phyloP scores from a whole-genome alignment of 1,140 invertebrate species.

The Papilio xuthus region DNA sequence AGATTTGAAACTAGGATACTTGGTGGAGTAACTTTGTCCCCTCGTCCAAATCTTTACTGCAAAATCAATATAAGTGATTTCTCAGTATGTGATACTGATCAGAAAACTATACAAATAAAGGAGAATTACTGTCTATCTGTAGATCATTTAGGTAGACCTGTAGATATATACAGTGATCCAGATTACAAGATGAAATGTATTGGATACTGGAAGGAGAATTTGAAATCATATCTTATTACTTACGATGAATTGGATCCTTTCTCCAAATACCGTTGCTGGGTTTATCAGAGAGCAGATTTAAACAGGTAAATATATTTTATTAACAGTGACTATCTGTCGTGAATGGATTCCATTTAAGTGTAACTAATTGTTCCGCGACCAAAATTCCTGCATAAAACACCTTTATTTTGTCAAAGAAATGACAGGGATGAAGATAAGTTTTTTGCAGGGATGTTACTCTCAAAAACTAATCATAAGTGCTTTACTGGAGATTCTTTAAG shows the following conservation, averaged over 20 bases:
- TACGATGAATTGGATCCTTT: conserved; percentile 98
- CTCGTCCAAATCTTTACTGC: conserved; percentile 95
- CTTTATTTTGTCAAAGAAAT: too few relatives aligned
- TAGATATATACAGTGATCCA: conserved; percentile 97
- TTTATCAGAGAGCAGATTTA: conserved; percentile 97
- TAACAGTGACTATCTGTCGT: not conserved
- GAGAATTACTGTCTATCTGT: conserved; percentile 98
- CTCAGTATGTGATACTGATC: conserved; percentile 95
- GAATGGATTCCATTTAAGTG: too few relatives aligned
- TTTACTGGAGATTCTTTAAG: too few relatives aligned
- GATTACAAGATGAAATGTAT: conserved; percentile 99
- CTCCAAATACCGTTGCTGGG: conserved; percentile 98
- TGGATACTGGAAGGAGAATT: conserved; percentile 98
- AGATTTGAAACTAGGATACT: conserved; percentile 95
- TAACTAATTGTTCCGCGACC: too few relatives aligned
- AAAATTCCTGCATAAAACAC: too few relatives aligned
- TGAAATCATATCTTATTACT: conserved; percentile 98
- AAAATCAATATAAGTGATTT: conserved; percentile 97
- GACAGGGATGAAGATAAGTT: too few relatives aligned
- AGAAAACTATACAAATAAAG: conserved; percentile 96
- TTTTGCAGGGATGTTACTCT: too few relatives aligned
- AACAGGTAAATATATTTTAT: conserved; percentile 84
- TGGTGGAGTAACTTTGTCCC: conserved; percentile 96
- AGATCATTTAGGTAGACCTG: conserved; percentile 94
- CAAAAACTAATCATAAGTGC: too few relatives aligned